Percentiles rank a stretch among this genome's conserved stretches.
These are phyloP conservation scores for Calycopis cecrops DNA, from an alignment of 1,140 invertebrate species.

Conservation along the genomic window DNA sequence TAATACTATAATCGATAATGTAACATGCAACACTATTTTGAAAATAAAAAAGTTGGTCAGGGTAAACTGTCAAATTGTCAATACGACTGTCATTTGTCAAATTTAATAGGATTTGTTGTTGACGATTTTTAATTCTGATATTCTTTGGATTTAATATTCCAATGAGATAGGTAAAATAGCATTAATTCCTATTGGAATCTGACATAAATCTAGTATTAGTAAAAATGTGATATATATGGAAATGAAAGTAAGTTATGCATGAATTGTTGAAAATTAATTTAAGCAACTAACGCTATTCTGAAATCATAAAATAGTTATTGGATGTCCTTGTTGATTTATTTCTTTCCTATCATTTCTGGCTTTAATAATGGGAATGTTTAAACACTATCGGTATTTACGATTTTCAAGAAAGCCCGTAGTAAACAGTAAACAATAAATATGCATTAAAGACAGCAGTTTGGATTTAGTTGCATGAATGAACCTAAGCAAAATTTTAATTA, in stretches of 20 bases:
- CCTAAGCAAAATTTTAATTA: too few species aligned
- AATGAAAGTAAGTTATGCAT: slow-evolving; percentile 7
- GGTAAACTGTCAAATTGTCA: slow-evolving; percentile 16
- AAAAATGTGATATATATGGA: neutral
- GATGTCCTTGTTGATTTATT: too few species aligned
- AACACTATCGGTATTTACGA: too few species aligned
- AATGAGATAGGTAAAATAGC: slow-evolving; percentile 2
- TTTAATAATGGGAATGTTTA: too few species aligned
- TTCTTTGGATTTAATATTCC: neutral
- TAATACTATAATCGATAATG: slow-evolving; percentile 50
- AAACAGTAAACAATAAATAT: too few species aligned
- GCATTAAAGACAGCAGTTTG: too few species aligned
- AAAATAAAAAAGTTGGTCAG: slow-evolving; percentile 4
- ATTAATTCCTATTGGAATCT: neutral
- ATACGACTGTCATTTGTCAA: slow-evolving; percentile 8
- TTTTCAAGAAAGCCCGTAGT: too few species aligned
- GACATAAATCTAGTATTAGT: neutral
- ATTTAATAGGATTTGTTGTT: neutral
- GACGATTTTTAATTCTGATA: neutral
- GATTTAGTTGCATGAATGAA: too few species aligned
- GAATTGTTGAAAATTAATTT: too few species aligned
- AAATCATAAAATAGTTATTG: too few species aligned
- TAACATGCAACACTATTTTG: slow-evolving; percentile 41
- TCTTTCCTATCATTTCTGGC: too few species aligned
- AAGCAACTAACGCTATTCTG: too few species aligned